phyloP scores from a whole-genome alignment of 2,113 vertebrate genomes.

The Vombatus ursinus region DNA sequence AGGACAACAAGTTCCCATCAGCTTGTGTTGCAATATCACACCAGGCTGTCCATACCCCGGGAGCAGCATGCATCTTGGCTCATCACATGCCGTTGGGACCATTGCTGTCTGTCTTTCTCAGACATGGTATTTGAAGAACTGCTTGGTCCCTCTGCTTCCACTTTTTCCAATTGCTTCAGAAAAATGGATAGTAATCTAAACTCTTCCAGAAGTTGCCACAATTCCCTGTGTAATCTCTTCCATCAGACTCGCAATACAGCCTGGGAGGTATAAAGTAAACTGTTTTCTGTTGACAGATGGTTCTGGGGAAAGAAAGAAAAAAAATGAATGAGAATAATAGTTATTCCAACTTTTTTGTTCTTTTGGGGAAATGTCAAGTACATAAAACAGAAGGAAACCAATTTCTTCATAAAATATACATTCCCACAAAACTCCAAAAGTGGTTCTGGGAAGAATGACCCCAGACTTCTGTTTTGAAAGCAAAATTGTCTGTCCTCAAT shows the following conservation, averaged over 20 bases:
- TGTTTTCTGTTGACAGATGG: slow-evolving; percentile 66
- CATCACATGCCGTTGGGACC: neutral
- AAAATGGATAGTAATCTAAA: neutral
- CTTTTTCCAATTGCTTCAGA: neutral
- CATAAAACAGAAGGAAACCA: slow-evolving; percentile 73
- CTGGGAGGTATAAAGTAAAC: slow-evolving; percentile 67
- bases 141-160: fast-evolving
- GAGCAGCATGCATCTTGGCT: neutral
- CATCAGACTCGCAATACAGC: slow-evolving; percentile 47
- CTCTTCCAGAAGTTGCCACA: slow-evolving; percentile 44
- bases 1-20: neutral
- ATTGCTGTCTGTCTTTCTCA: neutral
- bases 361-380: slow-evolving; percentile 69
- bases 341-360: slow-evolving; percentile 59
- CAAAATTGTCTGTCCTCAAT: slow-evolving; percentile 6
- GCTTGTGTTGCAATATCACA: neutral
- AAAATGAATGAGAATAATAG: slow-evolving; percentile 53
- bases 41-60: neutral
- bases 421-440: slow-evolving; percentile 53
- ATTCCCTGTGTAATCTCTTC: slow-evolving; percentile 48
- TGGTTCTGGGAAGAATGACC: slow-evolving; percentile 25
- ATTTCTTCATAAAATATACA: slow-evolving; percentile 44
- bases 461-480: neutral
- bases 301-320: slow-evolving; percentile 52
- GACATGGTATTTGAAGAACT: neutral